Conservation (phyloP, 2,113 vertebrate genomes). For the Struthidea cinerea region DNA sequence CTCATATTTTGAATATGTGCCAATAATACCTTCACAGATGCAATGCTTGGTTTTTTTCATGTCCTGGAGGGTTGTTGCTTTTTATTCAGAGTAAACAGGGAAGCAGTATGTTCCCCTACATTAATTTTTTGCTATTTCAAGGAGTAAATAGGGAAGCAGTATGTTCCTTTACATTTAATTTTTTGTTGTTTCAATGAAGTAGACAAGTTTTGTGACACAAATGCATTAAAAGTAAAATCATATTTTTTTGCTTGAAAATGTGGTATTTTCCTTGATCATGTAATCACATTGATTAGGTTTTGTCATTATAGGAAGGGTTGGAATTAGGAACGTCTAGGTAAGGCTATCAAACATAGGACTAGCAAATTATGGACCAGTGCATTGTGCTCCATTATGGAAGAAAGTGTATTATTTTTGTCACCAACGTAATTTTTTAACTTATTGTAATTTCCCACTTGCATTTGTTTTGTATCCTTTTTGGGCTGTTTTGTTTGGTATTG, state of each 20-base stretch:
- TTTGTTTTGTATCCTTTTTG: neutral
- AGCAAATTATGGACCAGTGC: neutral
- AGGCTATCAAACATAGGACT: neutral
- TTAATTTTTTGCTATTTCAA: neutral
- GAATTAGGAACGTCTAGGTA: neutral
- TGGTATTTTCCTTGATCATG: neutral
- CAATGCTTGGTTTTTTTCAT: neutral
- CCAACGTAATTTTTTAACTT: neutral
- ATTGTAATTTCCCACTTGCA: accelerated
- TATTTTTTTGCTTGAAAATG: neutral
- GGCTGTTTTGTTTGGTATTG: neutral
- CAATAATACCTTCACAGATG: neutral
- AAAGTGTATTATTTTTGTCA: neutral
- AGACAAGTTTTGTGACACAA: neutral
- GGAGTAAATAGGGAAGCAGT: neutral
- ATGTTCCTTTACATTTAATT: neutral
- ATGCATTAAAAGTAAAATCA: neutral
- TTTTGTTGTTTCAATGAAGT: neutral
- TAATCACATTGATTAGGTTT: neutral
- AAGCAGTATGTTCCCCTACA: neutral
- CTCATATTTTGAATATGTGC: neutral
- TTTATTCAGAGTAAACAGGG: neutral
- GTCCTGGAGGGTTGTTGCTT: neutral
- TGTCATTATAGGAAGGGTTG: neutral
- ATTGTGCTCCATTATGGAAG: neutral